Evolutionary conservation across 2,797 vertebrate species (phyloP), one percentile per base, ranked within the genome.

Genomic region (Danio tinwini): DNA sequence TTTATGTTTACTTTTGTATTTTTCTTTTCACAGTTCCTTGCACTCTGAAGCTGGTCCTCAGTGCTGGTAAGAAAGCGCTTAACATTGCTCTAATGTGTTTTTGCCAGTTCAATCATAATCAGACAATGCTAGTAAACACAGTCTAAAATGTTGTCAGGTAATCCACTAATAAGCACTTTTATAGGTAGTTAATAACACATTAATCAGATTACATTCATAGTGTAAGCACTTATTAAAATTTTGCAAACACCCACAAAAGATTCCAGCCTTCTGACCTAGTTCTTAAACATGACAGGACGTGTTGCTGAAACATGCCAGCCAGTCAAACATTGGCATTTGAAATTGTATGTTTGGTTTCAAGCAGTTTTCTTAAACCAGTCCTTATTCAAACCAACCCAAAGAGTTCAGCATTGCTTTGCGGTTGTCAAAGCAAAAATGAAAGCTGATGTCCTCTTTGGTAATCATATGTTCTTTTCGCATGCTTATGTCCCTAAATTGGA

Each of bases 61-160:
- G 84, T 82, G 76, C 83, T 5, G 86, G 94, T 94, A 87, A 94
- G 92, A 45, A 69, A 40, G 5, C 62, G 45, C 63, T 72, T 14
- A 10, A 19, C 14, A 19, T 75, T 2, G 44, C 19, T 29, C 29
- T 29, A 29, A 56, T 21, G 53, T 3, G 1, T 55, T 55, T 55
- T 17, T 55, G n/a, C 29, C 29, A 29, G 29, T 29, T 29, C 29
- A n/a, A n/a, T n/a, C n/a, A n/a, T n/a, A n/a, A n/a, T n/a, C n/a
- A n/a, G 52, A 53, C 52, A 53, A 17, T 16, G 7, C 16, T 53
- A 53, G 52, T 53, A 53, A 53, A 53, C n/a, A 9, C 14, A n/a
- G 4, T 8, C 50, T 53, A n/a, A 53, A 53, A 53, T n/a, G 4
- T 53, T 53, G n/a, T 53, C 7, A 53, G 52, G 3, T 0, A 53